Base-by-base conservation (phyloP, 1,140 invertebrate genomes). In the Euwallacea fornicatus region DNA sequence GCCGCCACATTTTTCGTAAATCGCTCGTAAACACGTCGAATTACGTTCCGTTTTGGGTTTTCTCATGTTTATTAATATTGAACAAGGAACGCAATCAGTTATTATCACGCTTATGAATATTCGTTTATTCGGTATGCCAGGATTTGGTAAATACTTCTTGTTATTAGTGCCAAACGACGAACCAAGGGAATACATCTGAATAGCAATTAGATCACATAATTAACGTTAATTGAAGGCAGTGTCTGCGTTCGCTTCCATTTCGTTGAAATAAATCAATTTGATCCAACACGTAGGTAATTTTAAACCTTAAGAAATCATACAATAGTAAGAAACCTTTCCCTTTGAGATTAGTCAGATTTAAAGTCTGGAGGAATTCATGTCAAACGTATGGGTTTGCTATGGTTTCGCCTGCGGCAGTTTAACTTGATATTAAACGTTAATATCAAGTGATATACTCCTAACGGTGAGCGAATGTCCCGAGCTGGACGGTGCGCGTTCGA, bases 291-390 rank as follows among this genome's bases (percentile, higher is more conserved):
- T 43, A n/a, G 16, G 69, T 71, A 72, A 72, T 67, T 53, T 58
- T 72, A 67, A 15, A 67, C 58, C 69, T 55, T 7, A 67, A 61
- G 71, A 72, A 72, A 73, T 73, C 71, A 46, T 73, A 73, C 47
- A 64, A 73, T 68, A 64, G 71, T 69, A 73, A 73, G 71, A 73
- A 73, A 73, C 71, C 71, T 68, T 73, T 73, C 61, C 47, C 58
- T 43, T 33, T 59, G 7, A 60, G 54, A 69, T 73, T 73, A 73
- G 66, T 55, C 33, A 41, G 64, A 56, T 72, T 66, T 61, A 50
- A 72, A 66, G 63, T 72, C 55, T 67, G 21, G 53, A 72, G 53
- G 53, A 72, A 72, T 66, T 72, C 65, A 66, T 61, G 70, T 62
- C 70, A 72, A 72, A 72, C 56, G 70, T 61, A 63, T 58, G 21